These are phyloP conservation scores for Cotesia typhae DNA, from an alignment of 1,140 invertebrate genomes.

Conservation along the genomic window DNA sequence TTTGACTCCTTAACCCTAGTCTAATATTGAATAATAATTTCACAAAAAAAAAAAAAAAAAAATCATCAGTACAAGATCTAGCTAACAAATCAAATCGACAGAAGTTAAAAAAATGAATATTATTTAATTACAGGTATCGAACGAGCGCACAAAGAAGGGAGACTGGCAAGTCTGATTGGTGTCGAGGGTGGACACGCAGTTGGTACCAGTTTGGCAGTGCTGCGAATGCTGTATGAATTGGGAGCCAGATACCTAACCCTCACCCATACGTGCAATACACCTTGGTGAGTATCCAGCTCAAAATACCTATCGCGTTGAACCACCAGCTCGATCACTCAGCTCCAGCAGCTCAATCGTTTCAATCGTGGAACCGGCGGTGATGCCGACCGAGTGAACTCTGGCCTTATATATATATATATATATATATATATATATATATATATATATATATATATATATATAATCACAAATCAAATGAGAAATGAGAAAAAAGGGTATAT, in stretches of 20 bases:
- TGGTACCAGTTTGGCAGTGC: slow-evolving; percentile 80
- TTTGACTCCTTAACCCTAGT: too few relatives aligned
- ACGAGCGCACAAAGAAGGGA: slow-evolving; percentile 70
- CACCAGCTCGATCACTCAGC: slow-evolving; percentile 2
- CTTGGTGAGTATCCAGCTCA: slow-evolving; percentile 72
- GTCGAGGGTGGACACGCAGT: slow-evolving; percentile 86
- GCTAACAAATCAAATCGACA: background rate
- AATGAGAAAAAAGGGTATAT: too few relatives aligned
- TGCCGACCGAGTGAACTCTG: too few relatives aligned
- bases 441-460: too few relatives aligned
- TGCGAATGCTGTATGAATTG: slow-evolving; percentile 83
- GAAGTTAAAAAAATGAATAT: background rate
- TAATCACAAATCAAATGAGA: too few relatives aligned
- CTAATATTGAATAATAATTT: background rate
- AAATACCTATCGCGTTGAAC: slow-evolving; percentile 25
- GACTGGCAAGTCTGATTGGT: slow-evolving; percentile 79
- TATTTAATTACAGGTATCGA: slow-evolving; percentile 69
- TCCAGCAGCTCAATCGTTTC: too few relatives aligned
- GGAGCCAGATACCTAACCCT: slow-evolving; percentile 85
- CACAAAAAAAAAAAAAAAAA: background rate
- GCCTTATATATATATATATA: too few relatives aligned
- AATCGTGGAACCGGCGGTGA: too few relatives aligned
- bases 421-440: too few relatives aligned
- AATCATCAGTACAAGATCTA: background rate
- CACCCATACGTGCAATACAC: slow-evolving; percentile 87